These are phyloP conservation scores for Polyommatus iphigenia DNA, from an alignment of 2,888 invertebrate species.

Conservation along the genomic window DNA sequence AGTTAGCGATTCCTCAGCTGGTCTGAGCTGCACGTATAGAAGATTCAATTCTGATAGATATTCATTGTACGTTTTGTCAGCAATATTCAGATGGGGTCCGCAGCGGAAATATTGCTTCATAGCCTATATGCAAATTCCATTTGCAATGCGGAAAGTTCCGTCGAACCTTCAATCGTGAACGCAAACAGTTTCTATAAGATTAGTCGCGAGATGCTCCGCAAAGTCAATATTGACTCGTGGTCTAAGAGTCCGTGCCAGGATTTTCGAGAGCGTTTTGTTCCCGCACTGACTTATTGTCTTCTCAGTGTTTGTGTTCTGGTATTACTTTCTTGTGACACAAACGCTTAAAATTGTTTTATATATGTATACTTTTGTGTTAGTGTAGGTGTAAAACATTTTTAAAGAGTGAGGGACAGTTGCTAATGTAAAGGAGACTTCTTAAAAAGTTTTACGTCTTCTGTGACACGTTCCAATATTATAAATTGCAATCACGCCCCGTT, in stretches of 20 bases:
- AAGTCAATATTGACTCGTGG: conserved; percentile 66
- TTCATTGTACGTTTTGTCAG: conserved; percentile 61
- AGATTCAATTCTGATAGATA: conserved; percentile 48
- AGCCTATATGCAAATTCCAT: conserved; percentile 73
- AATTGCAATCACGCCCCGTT: too few species aligned
- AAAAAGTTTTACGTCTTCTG: too few species aligned
- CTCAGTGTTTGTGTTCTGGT: conserved; percentile 38
- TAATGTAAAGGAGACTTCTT: too few species aligned
- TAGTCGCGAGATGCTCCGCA: conserved; percentile 69
- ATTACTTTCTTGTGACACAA: conserved; percentile 33
- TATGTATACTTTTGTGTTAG: background rate
- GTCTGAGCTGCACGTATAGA: conserved; percentile 34
- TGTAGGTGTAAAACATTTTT: background rate
- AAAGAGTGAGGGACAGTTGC: too few species aligned
- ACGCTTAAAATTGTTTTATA: background rate
- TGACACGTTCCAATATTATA: too few species aligned
- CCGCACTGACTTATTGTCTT: conserved; percentile 39
- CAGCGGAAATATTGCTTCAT: conserved; percentile 71
- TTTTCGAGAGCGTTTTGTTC: conserved; percentile 35
- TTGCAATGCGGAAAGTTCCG: conserved; percentile 71
- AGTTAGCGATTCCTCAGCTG: conserved; percentile 10
- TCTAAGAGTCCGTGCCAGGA: conserved; percentile 26
- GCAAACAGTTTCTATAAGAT: conserved; percentile 77
- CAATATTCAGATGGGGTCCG: conserved; percentile 69
- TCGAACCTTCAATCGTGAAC: conserved; percentile 68